Conservation (phyloP, 1,140 invertebrate genomes). For the Drosophila aff. region DNA sequence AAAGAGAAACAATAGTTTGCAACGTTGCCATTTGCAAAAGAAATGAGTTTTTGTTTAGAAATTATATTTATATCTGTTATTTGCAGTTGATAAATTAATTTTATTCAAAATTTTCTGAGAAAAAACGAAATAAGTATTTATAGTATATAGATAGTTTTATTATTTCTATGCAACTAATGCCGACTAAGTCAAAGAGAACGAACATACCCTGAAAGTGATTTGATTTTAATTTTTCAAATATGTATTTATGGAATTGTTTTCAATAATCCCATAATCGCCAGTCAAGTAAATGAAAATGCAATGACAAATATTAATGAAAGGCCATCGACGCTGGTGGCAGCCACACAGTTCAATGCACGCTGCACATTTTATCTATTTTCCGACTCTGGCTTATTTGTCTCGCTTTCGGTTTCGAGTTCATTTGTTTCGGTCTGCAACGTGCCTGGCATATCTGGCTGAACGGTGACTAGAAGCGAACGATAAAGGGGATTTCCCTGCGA, state of each 20-base stretch:
- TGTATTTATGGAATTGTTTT: not conserved
- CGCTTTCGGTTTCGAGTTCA: slow-evolving; percentile 11
- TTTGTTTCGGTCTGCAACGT: slow-evolving; percentile 31
- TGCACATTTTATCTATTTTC: slow-evolving; percentile 25
- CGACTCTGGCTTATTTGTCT: slow-evolving; percentile 18
- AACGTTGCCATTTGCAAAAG: not conserved
- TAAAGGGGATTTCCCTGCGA: not conserved
- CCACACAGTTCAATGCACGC: slow-evolving; percentile 46
- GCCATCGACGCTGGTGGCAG: not conserved
- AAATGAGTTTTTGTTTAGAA: not conserved
- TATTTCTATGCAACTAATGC: not conserved
- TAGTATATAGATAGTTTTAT: not conserved
- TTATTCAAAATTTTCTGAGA: not conserved
- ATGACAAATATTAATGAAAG: slow-evolving; percentile 14
- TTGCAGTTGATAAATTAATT: not conserved
- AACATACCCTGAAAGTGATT: not conserved
- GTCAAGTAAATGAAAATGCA: slow-evolving; percentile 4
- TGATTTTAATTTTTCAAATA: slow-evolving; percentile 2
- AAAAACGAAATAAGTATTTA: not conserved
- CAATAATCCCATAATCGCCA: slow-evolving; percentile 13
- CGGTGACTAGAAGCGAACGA: not conserved
- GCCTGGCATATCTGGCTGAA: slow-evolving; percentile 37
- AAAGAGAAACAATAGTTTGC: not conserved
- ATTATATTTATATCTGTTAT: not conserved
- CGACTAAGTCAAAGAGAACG: not conserved